Conservation (phyloP, 2,888 invertebrate species). For the Atherix ibis region DNA sequence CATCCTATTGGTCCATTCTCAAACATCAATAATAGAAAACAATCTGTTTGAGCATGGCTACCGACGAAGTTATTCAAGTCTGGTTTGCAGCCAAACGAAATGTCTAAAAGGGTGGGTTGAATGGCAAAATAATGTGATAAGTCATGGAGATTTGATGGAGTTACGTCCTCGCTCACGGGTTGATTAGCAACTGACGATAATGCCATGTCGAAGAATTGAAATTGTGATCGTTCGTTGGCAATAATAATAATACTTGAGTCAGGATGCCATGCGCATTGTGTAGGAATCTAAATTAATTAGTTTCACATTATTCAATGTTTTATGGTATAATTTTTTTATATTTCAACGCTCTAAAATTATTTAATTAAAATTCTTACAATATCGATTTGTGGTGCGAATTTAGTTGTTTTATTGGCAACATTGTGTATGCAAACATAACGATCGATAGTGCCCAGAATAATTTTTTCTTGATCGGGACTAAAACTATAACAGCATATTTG, state of each 20-base stretch:
- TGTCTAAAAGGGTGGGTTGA: constrained; percentile 38
- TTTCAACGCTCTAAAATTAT: no score
- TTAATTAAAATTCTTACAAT: constrained; percentile 49
- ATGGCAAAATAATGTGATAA: constrained; percentile 36
- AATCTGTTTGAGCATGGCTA: constrained; percentile 35
- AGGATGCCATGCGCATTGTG: constrained; percentile 53
- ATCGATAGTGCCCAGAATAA: constrained; percentile 72
- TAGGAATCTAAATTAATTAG: constrained; percentile 39
- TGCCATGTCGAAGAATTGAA: constrained; percentile 61
- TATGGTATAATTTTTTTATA: neutral
- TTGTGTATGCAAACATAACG: constrained; percentile 69
- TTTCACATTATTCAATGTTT: neutral
- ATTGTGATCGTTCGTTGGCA: constrained; percentile 53
- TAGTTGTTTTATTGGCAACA: constrained; percentile 54
- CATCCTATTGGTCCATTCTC: constrained; percentile 46
- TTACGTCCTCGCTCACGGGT: constrained; percentile 47
- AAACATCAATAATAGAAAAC: constrained; percentile 40
- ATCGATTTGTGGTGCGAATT: constrained; percentile 51
- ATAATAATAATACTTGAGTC: constrained; percentile 51
- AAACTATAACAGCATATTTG: constrained; percentile 49
- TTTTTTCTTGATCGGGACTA: constrained; percentile 54
- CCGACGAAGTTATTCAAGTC: constrained; percentile 27
- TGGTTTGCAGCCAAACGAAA: constrained; percentile 43
- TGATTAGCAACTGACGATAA: constrained; percentile 50
- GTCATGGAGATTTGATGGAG: constrained; percentile 45